These are phyloP conservation scores for Dipodomys stephensi DNA, from an alignment of 2,113 vertebrate genomes.

Conservation along the genomic window DNA sequence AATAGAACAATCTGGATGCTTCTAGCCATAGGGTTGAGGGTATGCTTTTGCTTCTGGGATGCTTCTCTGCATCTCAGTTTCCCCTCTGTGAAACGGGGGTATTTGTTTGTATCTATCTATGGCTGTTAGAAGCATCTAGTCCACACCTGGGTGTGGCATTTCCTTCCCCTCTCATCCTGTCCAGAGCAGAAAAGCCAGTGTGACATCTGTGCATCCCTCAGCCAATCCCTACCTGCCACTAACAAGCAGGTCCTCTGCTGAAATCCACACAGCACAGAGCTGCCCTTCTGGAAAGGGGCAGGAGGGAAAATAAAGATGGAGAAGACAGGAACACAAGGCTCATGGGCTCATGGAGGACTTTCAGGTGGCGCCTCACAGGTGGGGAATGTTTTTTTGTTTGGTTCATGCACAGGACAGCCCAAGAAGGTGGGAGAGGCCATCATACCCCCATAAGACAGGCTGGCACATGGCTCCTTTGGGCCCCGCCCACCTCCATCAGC, in stretches of 20 bases:
- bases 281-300: background rate
- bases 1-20: background rate
- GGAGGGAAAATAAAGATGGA: background rate
- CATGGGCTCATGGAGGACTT: background rate
- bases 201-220: background rate
- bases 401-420: background rate
- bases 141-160: background rate
- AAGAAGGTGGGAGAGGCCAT: background rate
- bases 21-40: background rate
- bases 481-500: background rate
- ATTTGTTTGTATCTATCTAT: accelerated
- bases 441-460: background rate
- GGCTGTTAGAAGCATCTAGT: too few species aligned
- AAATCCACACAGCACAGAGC: too few species aligned
- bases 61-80: background rate
- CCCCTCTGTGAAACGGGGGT: background rate
- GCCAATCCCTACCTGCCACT: background rate
- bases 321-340: background rate
- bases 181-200: background rate
- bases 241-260: background rate
- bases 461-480: background rate
- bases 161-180: background rate
- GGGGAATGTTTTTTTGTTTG: background rate
- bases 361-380: background rate
- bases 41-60: background rate